Conservation (phyloP, 1,140 invertebrate species). For the Venturia canescens region DNA sequence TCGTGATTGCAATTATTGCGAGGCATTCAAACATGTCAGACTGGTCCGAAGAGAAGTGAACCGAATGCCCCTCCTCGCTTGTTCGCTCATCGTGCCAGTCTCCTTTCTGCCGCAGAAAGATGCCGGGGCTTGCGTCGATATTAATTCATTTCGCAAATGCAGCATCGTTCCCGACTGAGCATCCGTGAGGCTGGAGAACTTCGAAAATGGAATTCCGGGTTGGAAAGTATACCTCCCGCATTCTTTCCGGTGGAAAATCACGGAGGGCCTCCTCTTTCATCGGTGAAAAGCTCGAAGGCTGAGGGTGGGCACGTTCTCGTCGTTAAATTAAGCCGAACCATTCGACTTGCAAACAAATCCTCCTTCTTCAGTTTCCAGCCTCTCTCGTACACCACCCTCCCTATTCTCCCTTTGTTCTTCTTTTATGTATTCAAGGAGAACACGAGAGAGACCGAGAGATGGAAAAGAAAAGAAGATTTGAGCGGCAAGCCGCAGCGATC, state of each 20-base stretch:
- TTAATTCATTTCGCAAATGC: slow-evolving; percentile 43
- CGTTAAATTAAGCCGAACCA: slow-evolving; percentile 65
- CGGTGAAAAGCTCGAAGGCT: slow-evolving; percentile 35
- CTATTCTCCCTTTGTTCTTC: not conserved
- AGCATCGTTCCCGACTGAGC: slow-evolving; percentile 10
- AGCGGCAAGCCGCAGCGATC: not conserved
- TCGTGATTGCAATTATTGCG: slow-evolving; percentile 24
- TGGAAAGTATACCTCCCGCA: not conserved
- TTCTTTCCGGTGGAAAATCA: slow-evolving; percentile 53
- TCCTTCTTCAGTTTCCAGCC: slow-evolving; percentile 24
- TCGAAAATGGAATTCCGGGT: slow-evolving; percentile 25
- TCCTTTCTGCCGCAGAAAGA: not conserved
- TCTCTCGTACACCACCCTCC: slow-evolving; percentile 4
- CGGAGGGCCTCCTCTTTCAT: slow-evolving; percentile 45
- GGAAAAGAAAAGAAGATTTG: not conserved
- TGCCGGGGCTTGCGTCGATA: not conserved
- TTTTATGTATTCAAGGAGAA: not conserved
- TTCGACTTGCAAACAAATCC: slow-evolving; percentile 61
- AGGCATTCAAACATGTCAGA: slow-evolving; percentile 7
- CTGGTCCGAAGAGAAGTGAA: not conserved
- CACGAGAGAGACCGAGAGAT: not conserved
- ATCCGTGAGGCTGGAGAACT: not conserved
- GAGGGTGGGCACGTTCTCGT: slow-evolving; percentile 52
- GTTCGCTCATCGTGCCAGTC: not conserved
- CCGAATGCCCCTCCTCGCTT: not conserved